Percentiles rank a stretch among this genome's conserved stretches.
These are phyloP conservation scores for Scomberomorus guttatus DNA, from an alignment of 2,797 vertebrate species.

Conservation along the genomic window DNA sequence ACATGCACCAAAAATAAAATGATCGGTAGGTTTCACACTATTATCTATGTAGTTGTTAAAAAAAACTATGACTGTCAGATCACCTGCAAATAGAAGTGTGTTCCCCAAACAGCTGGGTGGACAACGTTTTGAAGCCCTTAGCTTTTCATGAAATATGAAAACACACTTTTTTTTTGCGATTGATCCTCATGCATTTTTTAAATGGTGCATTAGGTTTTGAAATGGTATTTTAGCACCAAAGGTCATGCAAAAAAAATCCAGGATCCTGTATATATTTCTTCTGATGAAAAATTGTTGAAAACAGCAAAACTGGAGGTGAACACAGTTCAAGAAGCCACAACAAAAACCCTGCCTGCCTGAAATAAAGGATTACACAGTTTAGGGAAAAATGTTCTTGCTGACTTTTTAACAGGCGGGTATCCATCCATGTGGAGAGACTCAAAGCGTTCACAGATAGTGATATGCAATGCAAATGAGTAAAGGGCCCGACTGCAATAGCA, in stretches of 20 bases:
- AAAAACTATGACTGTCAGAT: background rate
- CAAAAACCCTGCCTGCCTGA: background rate
- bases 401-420: constrained; percentile 6
- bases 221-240: background rate
- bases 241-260: background rate
- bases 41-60: background rate
- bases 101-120: background rate
- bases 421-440: constrained; percentile 11
- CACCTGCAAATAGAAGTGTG: background rate
- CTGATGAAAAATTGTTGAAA: constrained; percentile 12
- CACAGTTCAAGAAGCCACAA: background rate
- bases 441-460: constrained; percentile 8
- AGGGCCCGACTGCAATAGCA: constrained; percentile 19
- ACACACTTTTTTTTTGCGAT: background rate
- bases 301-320: background rate
- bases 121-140: background rate
- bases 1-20: background rate
- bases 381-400: background rate
- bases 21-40: background rate
- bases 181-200: constrained; percentile 2
- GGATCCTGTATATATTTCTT: constrained; percentile 10
- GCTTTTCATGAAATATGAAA: constrained; percentile 17
- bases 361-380: constrained; percentile 20
- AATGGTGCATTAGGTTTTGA: background rate
- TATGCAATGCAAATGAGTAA: constrained; percentile 39